Conservation (phyloP, 2,113 vertebrate genomes). For the Notothenia rossii region DNA sequence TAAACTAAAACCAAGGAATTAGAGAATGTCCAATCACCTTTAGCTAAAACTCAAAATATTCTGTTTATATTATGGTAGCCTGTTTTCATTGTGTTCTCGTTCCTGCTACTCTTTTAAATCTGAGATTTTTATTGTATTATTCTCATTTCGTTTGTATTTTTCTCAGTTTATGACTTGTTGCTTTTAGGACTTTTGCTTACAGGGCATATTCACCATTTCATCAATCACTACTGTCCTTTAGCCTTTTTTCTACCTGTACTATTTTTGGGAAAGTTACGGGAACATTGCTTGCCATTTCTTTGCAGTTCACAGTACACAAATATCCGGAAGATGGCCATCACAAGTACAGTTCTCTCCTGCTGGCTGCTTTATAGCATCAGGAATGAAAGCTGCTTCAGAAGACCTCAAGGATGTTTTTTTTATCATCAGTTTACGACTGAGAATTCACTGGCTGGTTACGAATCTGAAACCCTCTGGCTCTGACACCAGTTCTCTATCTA, state of each 20-base stretch:
- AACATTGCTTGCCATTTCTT: not conserved
- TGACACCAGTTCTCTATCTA: not conserved
- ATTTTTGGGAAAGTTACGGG: conserved; percentile 1
- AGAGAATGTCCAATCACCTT: conserved; percentile 77
- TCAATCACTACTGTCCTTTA: not conserved
- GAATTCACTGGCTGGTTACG: not conserved
- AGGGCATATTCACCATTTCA: not conserved
- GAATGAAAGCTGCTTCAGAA: not conserved
- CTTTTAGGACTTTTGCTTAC: too few relatives aligned
- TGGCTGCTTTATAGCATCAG: not conserved
- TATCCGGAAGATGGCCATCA: not conserved
- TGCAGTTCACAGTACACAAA: not conserved
- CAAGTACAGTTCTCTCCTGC: not conserved
- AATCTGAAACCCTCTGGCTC: not conserved
- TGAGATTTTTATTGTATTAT: not conserved
- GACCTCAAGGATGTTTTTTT: conserved; percentile 2
- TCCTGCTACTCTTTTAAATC: not conserved
- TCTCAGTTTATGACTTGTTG: too few relatives aligned
- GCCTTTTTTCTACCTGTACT: not conserved
- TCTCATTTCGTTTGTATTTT: too few relatives aligned
- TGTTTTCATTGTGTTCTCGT: conserved; percentile 21
- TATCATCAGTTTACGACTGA: not conserved
- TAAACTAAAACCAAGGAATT: conserved; percentile 73
- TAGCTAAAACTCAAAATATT: conserved; percentile 52
- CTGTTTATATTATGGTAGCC: conserved; percentile 5